Percentiles rank a stretch among this genome's conserved stretches.
phyloP scores from a whole-genome alignment of 2,797 vertebrate genomes.

The Crenuchus spilurus region DNA sequence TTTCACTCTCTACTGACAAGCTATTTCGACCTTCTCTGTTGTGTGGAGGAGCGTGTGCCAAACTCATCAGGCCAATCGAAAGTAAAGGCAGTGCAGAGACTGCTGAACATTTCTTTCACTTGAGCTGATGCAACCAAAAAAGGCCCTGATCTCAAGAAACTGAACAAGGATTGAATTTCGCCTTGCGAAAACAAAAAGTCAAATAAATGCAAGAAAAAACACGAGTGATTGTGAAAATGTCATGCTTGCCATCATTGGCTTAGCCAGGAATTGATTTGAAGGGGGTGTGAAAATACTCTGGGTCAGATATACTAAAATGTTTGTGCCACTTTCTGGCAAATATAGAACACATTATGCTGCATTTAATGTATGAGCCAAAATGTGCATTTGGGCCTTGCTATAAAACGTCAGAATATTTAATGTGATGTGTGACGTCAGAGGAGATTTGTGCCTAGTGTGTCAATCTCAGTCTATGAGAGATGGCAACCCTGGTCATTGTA shows the following conservation, averaged over 20 bases:
- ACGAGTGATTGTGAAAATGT: not conserved
- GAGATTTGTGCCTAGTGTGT: too few species aligned
- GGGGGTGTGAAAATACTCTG: too few species aligned
- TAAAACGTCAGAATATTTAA: too few species aligned
- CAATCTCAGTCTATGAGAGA: too few species aligned
- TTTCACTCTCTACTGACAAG: slow-evolving; percentile 33
- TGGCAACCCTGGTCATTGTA: too few species aligned
- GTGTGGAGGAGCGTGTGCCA: slow-evolving; percentile 10
- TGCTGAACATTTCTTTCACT: not conserved
- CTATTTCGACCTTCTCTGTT: slow-evolving; percentile 5
- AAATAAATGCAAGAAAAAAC: not conserved
- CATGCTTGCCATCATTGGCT: not conserved
- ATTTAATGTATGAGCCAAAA: too few species aligned
- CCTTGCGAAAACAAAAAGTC: not conserved
- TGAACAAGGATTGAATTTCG: slow-evolving; percentile 2
- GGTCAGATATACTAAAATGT: too few species aligned
- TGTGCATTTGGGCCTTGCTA: too few species aligned
- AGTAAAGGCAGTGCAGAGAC: slow-evolving; percentile 8
- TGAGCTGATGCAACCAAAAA: not conserved
- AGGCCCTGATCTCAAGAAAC: not conserved
- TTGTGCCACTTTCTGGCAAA: too few species aligned
- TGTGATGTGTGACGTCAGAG: too few species aligned
- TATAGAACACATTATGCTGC: too few species aligned
- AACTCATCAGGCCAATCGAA: slow-evolving; percentile 31
- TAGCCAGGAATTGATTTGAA: too few species aligned